A percentile compares a stretch with the other conserved stretches of the same genome.
phyloP scores from a whole-genome alignment of 2,888 invertebrate genomes.

The Lamellibrachia satsuma region DNA sequence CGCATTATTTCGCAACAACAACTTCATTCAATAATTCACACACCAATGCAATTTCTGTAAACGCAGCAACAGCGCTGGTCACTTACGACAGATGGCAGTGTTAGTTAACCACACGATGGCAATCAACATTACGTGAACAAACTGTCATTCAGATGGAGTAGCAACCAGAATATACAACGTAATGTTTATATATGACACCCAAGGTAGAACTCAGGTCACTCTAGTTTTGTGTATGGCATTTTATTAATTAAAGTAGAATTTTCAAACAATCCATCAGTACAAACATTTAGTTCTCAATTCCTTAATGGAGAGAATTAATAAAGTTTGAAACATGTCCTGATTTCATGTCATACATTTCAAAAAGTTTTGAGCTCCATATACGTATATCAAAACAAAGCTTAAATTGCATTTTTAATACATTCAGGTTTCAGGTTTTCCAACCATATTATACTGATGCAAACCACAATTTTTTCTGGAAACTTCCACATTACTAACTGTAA shows the following conservation, averaged over 20 bases:
- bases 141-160: neutral
- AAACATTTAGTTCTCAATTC: neutral
- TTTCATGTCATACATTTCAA: too few species aligned
- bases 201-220: neutral
- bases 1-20: neutral
- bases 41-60: neutral
- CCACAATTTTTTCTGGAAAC: too few species aligned
- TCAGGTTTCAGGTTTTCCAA: too few species aligned
- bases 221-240: neutral
- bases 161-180: neutral
- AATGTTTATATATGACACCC: neutral
- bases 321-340: neutral
- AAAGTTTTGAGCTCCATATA: too few species aligned
- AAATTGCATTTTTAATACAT: too few species aligned
- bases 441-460: too few species aligned
- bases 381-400: too few species aligned
- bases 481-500: too few species aligned
- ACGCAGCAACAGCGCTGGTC: neutral
- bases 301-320: neutral
- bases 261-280: neutral
- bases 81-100: neutral
- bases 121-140: neutral
- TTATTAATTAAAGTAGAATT: neutral
- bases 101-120: neutral
- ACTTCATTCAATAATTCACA: constrained; percentile 17